These are phyloP conservation scores for Amniataba percoides DNA, from an alignment of 2,797 vertebrate genomes.

Conservation along the genomic window DNA sequence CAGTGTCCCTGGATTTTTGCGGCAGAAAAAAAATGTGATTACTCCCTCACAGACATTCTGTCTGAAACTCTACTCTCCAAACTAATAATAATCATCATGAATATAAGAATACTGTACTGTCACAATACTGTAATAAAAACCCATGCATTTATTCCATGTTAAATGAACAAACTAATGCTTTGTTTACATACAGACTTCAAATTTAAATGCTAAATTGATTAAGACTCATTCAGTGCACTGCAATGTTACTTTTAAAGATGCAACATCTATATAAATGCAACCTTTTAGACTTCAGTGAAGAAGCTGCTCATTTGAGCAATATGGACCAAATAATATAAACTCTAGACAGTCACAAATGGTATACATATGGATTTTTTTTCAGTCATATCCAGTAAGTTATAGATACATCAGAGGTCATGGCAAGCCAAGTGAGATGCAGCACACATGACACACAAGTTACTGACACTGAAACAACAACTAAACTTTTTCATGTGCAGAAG, in stretches of 20 bases:
- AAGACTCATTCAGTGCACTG: neutral
- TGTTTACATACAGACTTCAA: neutral
- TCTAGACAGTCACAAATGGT: neutral
- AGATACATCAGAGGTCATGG: neutral
- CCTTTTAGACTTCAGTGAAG: neutral
- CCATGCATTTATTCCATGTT: neutral
- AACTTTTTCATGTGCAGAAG: constrained; percentile 19
- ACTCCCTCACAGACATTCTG: neutral
- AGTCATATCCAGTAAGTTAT: neutral
- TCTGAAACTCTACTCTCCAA: neutral
- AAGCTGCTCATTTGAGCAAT: neutral
- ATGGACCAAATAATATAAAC: neutral
- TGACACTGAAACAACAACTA: constrained; percentile 14
- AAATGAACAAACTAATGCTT: neutral
- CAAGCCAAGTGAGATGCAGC: neutral
- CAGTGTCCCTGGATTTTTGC: neutral
- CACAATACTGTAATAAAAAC: neutral
- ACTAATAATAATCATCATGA: neutral
- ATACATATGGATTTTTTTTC: neutral
- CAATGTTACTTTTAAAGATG: neutral
- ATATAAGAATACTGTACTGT: neutral
- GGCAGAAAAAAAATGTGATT: neutral
- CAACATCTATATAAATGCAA: too few relatives aligned
- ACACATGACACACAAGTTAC: neutral
- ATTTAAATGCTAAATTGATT: neutral